phyloP scores from a whole-genome alignment of 2,888 invertebrate genomes.

The Gisinianus flammeolus region DNA sequence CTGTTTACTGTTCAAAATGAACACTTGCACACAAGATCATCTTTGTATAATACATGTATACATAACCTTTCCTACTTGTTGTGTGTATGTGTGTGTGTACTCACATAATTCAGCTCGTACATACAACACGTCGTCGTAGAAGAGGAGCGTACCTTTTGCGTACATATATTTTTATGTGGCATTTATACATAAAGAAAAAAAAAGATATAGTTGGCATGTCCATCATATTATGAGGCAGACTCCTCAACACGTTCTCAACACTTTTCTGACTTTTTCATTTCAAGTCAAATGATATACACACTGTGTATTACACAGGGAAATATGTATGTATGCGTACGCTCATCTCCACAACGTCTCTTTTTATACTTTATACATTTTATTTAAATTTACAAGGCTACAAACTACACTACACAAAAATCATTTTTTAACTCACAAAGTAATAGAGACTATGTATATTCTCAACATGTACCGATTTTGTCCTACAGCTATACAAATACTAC shows the following conservation, averaged over 20 bases:
- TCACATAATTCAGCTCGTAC: constrained; percentile 3
- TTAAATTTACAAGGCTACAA: constrained; percentile 6
- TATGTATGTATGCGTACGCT: background rate
- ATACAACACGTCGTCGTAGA: background rate
- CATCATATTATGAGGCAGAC: constrained; percentile 30
- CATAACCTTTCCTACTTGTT: background rate
- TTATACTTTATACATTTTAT: background rate
- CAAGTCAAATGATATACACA: constrained; percentile 28
- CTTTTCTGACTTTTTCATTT: constrained; percentile 30
- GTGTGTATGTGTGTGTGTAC: background rate
- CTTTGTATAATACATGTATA: background rate
- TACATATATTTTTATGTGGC: background rate
- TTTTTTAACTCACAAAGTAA: too few species aligned
- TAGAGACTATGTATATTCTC: too few species aligned
- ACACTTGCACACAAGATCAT: constrained; percentile 5
- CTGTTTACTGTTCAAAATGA: background rate
- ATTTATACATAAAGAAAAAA: background rate
- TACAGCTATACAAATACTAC: background rate
- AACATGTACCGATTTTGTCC: too few species aligned
- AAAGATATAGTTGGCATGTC: constrained; percentile 27
- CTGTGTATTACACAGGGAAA: background rate
- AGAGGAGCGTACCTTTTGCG: too few species aligned
- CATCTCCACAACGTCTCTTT: background rate
- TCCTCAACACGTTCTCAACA: constrained; percentile 39
- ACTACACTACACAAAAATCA: too few species aligned